These are phyloP conservation scores for Cranoglanis bouderius DNA, from an alignment of 2,113 vertebrate genomes.

Conservation along the genomic window DNA sequence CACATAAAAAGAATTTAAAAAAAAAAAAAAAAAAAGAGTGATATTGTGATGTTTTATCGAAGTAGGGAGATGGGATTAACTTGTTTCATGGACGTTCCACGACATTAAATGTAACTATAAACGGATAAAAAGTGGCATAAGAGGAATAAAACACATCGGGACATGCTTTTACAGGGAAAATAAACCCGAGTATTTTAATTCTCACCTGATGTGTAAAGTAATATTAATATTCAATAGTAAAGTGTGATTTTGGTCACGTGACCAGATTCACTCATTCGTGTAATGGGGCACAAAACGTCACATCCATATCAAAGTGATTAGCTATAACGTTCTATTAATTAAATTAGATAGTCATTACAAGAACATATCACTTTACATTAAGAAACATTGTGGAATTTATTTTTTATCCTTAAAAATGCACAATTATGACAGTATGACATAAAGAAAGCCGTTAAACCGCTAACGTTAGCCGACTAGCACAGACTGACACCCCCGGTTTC, in stretches of 20 bases:
- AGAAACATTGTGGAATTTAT: not conserved
- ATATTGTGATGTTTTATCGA: not conserved
- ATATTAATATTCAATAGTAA: not conserved
- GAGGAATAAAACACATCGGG: not conserved
- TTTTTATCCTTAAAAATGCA: not conserved
- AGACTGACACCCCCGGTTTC: too few species aligned
- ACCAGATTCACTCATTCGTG: not conserved
- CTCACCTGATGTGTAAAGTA: not conserved
- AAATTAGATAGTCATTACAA: not conserved
- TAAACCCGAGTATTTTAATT: not conserved
- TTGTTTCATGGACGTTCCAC: too few species aligned
- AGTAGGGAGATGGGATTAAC: not conserved
- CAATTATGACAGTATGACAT: too few species aligned
- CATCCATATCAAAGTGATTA: not conserved
- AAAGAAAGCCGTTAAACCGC: not conserved
- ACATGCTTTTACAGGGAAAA: not conserved
- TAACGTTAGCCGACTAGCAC: conserved; percentile 10
- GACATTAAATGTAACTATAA: not conserved
- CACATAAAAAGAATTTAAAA: not conserved
- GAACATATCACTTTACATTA: not conserved
- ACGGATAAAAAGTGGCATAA: not conserved
- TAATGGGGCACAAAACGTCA: not conserved
- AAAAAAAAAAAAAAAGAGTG: too few species aligned
- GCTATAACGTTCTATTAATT: not conserved
- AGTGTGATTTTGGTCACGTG: not conserved